Percentiles rank a stretch among this genome's conserved stretches.
Evolutionary conservation across 2,113 vertebrate genomes (phyloP).

Genomic region (Halichoeres trimaculatus): DNA sequence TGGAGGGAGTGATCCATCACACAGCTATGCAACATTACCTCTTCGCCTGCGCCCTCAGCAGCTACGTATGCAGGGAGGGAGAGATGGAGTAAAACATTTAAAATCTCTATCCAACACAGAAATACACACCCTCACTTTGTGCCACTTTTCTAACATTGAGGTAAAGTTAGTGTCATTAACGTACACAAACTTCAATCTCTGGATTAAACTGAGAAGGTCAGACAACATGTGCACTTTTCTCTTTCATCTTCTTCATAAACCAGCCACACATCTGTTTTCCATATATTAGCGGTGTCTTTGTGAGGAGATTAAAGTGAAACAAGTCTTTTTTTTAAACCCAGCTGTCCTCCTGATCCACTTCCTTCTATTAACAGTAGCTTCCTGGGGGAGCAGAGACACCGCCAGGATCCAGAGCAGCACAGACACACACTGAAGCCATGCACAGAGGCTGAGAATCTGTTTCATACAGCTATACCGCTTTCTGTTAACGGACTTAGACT

Average conservation of each 20-base stretch:
- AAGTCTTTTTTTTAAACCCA: constrained; percentile 39
- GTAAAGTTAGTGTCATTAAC: not conserved
- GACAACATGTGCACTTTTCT: constrained; percentile 17
- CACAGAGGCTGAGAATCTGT: constrained; percentile 8
- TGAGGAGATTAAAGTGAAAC: constrained; percentile 61
- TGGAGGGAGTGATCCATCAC: constrained; percentile 48
- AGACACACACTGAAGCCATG: constrained; percentile 17
- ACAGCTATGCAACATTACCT: constrained; percentile 73
- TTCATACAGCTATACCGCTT: not conserved
- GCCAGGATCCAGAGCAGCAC: constrained; percentile 24
- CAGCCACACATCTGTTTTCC: constrained; percentile 61
- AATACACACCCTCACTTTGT: not conserved
- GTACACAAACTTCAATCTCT: not conserved
- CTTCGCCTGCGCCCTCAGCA: constrained; percentile 80
- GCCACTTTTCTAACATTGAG: not conserved
- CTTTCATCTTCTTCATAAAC: constrained; percentile 24
- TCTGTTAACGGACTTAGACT: not conserved
- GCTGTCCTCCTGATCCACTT: constrained; percentile 62
- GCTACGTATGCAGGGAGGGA: constrained; percentile 69
- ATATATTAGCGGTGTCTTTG: constrained; percentile 55
- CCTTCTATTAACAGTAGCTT: constrained; percentile 48
- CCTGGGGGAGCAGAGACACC: constrained; percentile 6
- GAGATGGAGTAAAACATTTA: constrained; percentile 50
- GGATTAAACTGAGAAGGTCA: constrained; percentile 6
- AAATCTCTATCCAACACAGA: not conserved